phyloP scores from a whole-genome alignment of 2,888 invertebrate species.

The Taenaris catops region DNA sequence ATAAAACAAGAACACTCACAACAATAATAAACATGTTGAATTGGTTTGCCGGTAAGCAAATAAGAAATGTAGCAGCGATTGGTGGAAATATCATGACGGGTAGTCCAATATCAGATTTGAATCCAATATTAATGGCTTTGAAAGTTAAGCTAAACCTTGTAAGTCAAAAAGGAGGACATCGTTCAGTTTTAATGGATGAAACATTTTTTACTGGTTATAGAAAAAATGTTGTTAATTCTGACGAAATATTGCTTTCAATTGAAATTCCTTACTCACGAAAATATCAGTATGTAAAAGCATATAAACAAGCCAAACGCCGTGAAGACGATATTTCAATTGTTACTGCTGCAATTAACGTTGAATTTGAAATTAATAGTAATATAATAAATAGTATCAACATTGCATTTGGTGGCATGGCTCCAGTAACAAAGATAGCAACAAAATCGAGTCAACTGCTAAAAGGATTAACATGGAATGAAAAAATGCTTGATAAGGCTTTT shows the following conservation, averaged over 20 bases:
- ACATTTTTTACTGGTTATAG: constrained; percentile 91
- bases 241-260: constrained; percentile 87
- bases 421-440: constrained; percentile 89
- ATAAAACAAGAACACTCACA: constrained; percentile 83
- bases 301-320: constrained; percentile 91
- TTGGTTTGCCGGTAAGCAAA: constrained; percentile 98
- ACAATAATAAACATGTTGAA: constrained; percentile 91
- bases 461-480: constrained; percentile 84
- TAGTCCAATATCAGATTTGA: constrained; percentile 97
- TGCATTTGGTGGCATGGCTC: constrained; percentile 97
- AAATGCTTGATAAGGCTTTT: constrained; percentile 83
- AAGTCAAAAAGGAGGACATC: constrained; percentile 73
- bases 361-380: constrained; percentile 75
- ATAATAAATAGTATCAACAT: constrained; percentile 81
- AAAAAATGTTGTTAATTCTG: constrained; percentile 82
- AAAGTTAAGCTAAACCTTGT: constrained; percentile 86
- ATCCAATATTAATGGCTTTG: constrained; percentile 93
- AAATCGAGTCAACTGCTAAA: constrained; percentile 82
- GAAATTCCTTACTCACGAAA: constrained; percentile 84
- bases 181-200: constrained; percentile 85
- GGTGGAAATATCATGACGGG: constrained; percentile 98
- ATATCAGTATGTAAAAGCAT: constrained; percentile 86
- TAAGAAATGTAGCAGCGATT: constrained; percentile 95
- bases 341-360: constrained; percentile 87
- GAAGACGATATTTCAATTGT: constrained; percentile 96